Base-by-base conservation (phyloP, 2,888 invertebrate genomes). In the Mythimna ferrago region DNA sequence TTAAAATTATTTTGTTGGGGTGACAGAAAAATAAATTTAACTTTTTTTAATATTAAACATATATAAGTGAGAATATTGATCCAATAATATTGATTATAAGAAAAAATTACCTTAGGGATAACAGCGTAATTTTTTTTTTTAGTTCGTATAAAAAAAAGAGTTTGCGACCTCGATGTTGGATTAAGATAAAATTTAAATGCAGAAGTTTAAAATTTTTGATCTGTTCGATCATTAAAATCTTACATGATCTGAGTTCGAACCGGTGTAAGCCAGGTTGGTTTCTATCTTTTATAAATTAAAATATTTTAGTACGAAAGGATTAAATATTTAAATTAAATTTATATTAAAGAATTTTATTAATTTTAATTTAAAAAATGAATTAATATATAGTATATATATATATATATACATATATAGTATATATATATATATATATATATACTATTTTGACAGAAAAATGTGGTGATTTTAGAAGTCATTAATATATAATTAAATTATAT, bases 91-190 rank as follows among this genome's bases (percentile, higher is more conserved):
- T 32, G 32, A 97, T 97, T 97, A 97, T 83, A 97, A 97, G 97
- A 97, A 94, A 94, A 97, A 98, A 97, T 97, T 98, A 98, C 97
- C 97, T 97, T 97, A 97, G 97, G 97, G 97, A 98, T 98, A 98
- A 98, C 98, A 98, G 98, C 97, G 97, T 98, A 97, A 98, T 32
- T 96, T 97, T 97, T 97, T 97, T 97, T 94, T 94, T 97, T 97
- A 98, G 98, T 96, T 97, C 97, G 91, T 93, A 98, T 98, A 97
- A 95, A 96, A 97, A 97, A 96, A 96, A 97, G 93, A 97, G 97
- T 96, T 98, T 98, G 97, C 97, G 97, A 98, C 98, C 98, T 98
- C 98, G 98, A 98, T 98, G 98, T 98, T 98, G 98, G 97, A 98
- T 98, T 98, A 98, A 97, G 97, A 96, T 96, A 95, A 96, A 97